These are phyloP conservation scores for Sarcophaga peregrina DNA, from an alignment of 1,140 invertebrate genomes.

Conservation along the genomic window DNA sequence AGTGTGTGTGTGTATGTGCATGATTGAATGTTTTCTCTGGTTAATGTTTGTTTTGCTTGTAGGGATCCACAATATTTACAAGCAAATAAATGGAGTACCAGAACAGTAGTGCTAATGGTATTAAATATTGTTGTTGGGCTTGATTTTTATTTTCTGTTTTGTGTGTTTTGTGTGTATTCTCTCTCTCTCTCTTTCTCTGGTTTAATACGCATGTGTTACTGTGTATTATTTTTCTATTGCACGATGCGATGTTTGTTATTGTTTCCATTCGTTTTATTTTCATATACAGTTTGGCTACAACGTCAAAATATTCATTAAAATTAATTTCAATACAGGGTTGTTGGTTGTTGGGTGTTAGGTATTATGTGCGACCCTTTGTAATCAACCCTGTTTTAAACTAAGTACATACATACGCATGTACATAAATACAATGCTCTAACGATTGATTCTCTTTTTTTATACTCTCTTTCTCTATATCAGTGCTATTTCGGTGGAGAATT, in stretches of 20 bases:
- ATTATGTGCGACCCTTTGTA: no score
- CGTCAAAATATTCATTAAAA: conserved; percentile 67
- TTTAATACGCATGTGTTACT: not conserved
- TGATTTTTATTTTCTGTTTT: no score
- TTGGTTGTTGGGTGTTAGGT: not conserved
- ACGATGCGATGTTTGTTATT: not conserved
- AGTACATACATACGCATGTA: no score
- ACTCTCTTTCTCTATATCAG: no score
- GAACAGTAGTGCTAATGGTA: no score
- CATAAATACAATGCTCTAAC: no score
- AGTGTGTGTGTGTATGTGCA: not conserved
- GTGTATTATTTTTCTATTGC: not conserved
- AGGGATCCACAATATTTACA: conserved; percentile 14
- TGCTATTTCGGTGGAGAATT: no score
- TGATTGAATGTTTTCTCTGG: not conserved
- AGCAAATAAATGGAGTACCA: not conserved
- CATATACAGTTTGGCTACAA: conserved; percentile 59
- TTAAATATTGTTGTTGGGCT: no score
- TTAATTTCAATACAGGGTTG: conserved; percentile 64
- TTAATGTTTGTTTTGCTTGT: conserved; percentile 1
- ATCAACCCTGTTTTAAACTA: no score
- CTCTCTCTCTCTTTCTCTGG: no score
- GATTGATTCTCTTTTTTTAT: no score
- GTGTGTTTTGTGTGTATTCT: no score
- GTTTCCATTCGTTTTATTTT: conserved; percentile 46